These are phyloP conservation scores for Listrodromus nycthemerus DNA, from an alignment of 2,888 invertebrate species.

Conservation along the genomic window DNA sequence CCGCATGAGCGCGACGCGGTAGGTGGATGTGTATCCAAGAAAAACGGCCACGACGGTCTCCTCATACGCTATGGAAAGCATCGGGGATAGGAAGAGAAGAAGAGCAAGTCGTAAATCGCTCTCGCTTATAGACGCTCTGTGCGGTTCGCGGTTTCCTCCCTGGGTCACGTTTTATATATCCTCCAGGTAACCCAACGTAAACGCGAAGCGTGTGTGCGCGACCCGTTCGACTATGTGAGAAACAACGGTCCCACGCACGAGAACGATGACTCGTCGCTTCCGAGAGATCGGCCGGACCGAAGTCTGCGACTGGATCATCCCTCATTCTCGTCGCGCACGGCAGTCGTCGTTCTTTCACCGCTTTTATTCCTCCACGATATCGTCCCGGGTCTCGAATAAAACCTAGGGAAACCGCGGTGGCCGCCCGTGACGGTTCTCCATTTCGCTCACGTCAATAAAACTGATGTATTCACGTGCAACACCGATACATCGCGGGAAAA, in stretches of 20 bases:
- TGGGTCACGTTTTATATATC: constrained; percentile 73
- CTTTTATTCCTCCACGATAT: constrained; percentile 7
- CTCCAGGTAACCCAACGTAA: constrained; percentile 50
- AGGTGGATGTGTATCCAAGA: constrained; percentile 42
- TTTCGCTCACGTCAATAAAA: constrained; percentile 24
- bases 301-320: constrained; percentile 30
- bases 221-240: constrained; percentile 13
- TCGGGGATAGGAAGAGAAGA: constrained; percentile 66
- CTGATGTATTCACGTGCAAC: not conserved
- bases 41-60: constrained; percentile 25
- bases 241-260: constrained; percentile 60
- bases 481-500: not conserved
- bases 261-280: constrained; percentile 58
- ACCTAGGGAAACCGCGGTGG: constrained; percentile 1
- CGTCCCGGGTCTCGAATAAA: not conserved
- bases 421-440: not conserved
- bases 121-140: constrained; percentile 75
- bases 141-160: constrained; percentile 79
- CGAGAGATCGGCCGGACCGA: constrained; percentile 36
- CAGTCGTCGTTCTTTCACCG: not conserved
- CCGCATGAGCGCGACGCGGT: constrained; percentile 58
- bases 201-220: constrained; percentile 20
- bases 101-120: constrained; percentile 77
- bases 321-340: constrained; percentile 22
- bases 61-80: constrained; percentile 48